Base-by-base conservation (phyloP, 2,797 vertebrate species). In the Taenioides sp. region DNA sequence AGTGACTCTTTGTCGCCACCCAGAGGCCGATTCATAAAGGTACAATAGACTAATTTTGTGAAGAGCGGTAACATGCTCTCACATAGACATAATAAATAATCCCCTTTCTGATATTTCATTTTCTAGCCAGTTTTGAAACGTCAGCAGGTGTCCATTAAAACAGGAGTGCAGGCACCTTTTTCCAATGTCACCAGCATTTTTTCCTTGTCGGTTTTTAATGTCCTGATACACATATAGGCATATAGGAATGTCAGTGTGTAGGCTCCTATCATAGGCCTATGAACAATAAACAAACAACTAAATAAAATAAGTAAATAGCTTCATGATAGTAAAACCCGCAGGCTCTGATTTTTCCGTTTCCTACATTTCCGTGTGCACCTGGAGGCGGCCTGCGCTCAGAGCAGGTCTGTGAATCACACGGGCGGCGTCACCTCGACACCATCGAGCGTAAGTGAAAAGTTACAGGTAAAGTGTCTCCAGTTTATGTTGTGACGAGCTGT, bases 371-470 rank as follows among this genome's bases (percentile, higher is more conserved):
- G n/a, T 14, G 12, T 14, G 72, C 1, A 0, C 5, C 0, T 79
- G 80, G 12, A 84, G 78, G 87, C 80, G 69, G 3, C 87, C 61
- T 3, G 17, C 0, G 22, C n/a, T 25, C 11, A 22, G 52, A 1
- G 20, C 25, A 2, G 25, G 2, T 27, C 20, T 22, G 54, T 22
- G 54, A 52, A n/a, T 52, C 18, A 20, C 43, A 4, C 43, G 43
- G 40, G 40, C 40, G 40, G 40, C 11, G 40, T 52, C 18, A 7
- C 1, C 49, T 5, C 49, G 20, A 54, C n/a, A 54, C 55, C 23
- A 0, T 20, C 7, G 52, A 25, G 55, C 11, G 22, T 4, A 1
- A 27, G 55, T 14, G 10, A 27, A 58, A 27, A 57, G n/a, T 27
- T 7, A 11, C 57, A 58, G 57, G 57, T 58, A 12, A 17, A 57